phyloP scores from a whole-genome alignment of 2,888 invertebrate genomes.

The Frankliniella fusca region DNA sequence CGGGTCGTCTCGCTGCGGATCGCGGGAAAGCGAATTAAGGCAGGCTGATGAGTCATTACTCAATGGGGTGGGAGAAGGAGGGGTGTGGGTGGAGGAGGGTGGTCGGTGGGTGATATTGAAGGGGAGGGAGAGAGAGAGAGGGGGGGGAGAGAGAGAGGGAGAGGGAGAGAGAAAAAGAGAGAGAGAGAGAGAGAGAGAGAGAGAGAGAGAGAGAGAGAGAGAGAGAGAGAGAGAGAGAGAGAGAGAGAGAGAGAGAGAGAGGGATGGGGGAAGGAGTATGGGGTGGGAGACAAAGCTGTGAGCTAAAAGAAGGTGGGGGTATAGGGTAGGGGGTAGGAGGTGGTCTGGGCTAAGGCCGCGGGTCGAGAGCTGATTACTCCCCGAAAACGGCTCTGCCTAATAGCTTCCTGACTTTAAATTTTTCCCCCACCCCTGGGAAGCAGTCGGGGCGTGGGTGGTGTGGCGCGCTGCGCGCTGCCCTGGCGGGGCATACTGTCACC shows the following conservation, averaged over 20 bases:
- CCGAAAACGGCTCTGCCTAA: conserved; percentile 10
- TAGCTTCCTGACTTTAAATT: conserved; percentile 23
- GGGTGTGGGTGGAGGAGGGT: not conserved
- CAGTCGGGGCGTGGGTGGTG: not conserved
- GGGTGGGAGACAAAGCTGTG: conserved; percentile 28
- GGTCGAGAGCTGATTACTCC: conserved; percentile 12
- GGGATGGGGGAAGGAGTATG: conserved; percentile 26
- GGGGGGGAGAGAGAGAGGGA: conserved; percentile 27
- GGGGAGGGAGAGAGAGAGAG: conserved; percentile 31
- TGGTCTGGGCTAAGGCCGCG: no score
- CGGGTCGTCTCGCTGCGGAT: not conserved
- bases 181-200: not conserved
- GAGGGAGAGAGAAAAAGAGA: conserved; percentile 13
- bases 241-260: not conserved
- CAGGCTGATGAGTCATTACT: conserved; percentile 23
- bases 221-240: not conserved
- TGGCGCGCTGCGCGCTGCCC: not conserved
- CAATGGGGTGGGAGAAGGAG: not conserved
- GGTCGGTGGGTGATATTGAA: conserved; percentile 29
- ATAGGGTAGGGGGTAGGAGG: conserved; percentile 29
- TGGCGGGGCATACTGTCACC: no score
- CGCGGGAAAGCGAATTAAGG: not conserved
- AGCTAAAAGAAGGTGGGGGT: conserved; percentile 20
- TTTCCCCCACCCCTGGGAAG: not conserved
- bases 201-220: not conserved